Evolutionary conservation across 1,140 invertebrate genomes (phyloP), one percentile per base, ranked within the genome.

Genomic region (Idris sp.): DNA sequence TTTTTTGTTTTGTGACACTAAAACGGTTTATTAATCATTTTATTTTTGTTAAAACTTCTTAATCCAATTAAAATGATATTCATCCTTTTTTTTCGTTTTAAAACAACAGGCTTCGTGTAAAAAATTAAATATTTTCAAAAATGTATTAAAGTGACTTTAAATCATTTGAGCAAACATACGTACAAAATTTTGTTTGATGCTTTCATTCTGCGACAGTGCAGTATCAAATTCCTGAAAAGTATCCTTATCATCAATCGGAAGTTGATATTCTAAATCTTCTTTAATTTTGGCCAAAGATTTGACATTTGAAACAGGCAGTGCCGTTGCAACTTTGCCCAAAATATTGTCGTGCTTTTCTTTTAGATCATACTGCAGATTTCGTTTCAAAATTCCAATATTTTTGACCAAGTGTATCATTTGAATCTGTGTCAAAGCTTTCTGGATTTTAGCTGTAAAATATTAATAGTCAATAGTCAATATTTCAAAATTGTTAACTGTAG

Each of bases 211-310:
- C 9, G 11, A 26, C 13, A 44, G 8, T 11, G 19, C 13, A 9
- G 16, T 2, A 13, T 44, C 7, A 28, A 44, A 44, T 13, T 44
- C 19, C 18, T 26, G 6, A 8, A 44, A 44, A 9, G n/a, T 14
- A 0, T 44, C 41, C 10, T 26, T 1, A 14, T 44, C 41, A 7
- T 28, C 28, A 8, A 44, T 18, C 1, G 41, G 41, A 44, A 44
- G 41, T 25, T 9, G 11, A 9, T 14, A 3, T 13, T 25, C 15
- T 7, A 44, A 44, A 26, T 44, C 22, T 2, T 26, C 13, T 22
- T 44, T 44, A 13, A 44, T 44, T 26, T 14, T 22, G 13, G 19
- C 7, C 8, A 44, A 44, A 0, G 41, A 44, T n/a, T 28, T 44
- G 2, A 22, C 11, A 44, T 28, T 44, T 13, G 22, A 15, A 22